These are phyloP conservation scores for Synergus umbraculus DNA, from an alignment of 2,888 invertebrate genomes.

Conservation along the genomic window DNA sequence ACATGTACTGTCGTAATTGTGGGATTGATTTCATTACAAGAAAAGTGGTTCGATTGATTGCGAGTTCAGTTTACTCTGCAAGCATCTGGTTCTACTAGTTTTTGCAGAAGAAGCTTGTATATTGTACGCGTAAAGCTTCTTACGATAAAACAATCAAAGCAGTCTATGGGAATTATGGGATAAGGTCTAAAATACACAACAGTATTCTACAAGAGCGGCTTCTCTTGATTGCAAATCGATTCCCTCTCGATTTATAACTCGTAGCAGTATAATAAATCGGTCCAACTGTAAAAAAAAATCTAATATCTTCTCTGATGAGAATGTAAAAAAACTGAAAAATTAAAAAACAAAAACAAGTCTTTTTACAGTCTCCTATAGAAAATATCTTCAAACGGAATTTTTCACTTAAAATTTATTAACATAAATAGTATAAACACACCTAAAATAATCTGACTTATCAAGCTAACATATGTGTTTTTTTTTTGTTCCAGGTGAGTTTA, in stretches of 20 bases:
- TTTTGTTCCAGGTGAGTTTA: conserved; percentile 26
- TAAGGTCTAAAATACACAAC: background rate
- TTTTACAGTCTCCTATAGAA: background rate
- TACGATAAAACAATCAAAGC: background rate
- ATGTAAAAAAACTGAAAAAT: no score
- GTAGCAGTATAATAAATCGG: background rate
- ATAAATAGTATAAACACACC: background rate
- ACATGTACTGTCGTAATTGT: background rate
- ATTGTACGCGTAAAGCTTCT: background rate
- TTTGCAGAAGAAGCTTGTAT: background rate
- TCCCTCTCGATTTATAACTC: background rate
- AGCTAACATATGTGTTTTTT: background rate
- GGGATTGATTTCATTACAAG: background rate
- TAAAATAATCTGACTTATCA: background rate
- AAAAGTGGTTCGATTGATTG: background rate
- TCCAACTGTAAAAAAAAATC: background rate
- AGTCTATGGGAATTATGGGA: background rate
- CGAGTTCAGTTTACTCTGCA: background rate
- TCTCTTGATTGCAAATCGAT: background rate
- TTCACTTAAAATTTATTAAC: background rate
- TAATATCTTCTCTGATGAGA: no score
- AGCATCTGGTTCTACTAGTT: background rate
- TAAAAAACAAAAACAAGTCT: no score
- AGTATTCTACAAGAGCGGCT: background rate
- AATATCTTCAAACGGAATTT: background rate